Conservation (phyloP, 1,140 invertebrate species). For the Chionoecetes opilio region DNA sequence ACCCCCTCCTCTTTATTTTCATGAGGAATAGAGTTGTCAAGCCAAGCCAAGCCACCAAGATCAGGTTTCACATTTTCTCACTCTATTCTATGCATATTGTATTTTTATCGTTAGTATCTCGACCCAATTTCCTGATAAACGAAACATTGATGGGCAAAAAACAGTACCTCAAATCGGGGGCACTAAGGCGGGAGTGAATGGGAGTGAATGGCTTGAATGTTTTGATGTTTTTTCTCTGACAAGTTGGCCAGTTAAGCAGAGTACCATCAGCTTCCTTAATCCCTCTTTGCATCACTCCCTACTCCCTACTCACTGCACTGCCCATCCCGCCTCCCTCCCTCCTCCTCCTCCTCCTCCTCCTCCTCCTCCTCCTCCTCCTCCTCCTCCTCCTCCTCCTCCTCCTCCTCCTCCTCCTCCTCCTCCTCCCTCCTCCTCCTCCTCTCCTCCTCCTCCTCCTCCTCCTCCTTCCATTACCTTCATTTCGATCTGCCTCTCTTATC, state of each 20-base stretch:
- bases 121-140: constrained; percentile 1
- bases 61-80: not conserved
- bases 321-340: not conserved
- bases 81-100: not conserved
- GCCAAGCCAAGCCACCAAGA: no score
- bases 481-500: not conserved
- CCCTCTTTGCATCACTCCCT: constrained; percentile 27
- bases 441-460: not conserved
- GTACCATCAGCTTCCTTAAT: not conserved
- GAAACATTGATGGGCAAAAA: not conserved
- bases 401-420: not conserved
- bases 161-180: not conserved
- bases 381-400: not conserved
- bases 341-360: not conserved
- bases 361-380: not conserved
- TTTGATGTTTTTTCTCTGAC: not conserved
- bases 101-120: not conserved
- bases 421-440: not conserved
- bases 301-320: not conserved
- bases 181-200: not conserved
- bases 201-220: no score
- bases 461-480: not conserved
- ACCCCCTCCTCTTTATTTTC: no score
- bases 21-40: not conserved
- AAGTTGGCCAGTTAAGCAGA: not conserved